Conservation (phyloP, 1,140 invertebrate genomes). For the Dryas iulia region DNA sequence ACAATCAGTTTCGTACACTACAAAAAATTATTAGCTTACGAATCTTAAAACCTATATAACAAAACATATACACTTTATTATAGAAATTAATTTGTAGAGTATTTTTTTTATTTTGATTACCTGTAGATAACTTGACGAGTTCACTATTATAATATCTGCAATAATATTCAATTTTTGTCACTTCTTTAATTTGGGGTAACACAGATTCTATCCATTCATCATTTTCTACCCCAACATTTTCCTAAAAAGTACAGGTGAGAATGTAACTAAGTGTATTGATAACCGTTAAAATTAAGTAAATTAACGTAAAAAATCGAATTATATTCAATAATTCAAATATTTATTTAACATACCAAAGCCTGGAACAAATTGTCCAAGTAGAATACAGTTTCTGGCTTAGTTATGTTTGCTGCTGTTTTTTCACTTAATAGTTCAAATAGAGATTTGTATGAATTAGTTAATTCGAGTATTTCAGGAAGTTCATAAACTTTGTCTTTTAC, state of each 20-base stretch:
- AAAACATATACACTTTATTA: too few relatives aligned
- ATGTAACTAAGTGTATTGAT: background rate
- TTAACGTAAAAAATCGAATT: too few relatives aligned
- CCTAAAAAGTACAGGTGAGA: slow-evolving; percentile 35
- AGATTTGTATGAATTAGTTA: slow-evolving; percentile 48
- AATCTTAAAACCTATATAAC: too few relatives aligned
- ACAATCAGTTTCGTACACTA: background rate
- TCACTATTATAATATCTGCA: slow-evolving; percentile 62
- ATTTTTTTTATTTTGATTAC: slow-evolving; percentile 27
- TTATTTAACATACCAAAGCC: slow-evolving; percentile 59
- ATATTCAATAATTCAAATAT: background rate
- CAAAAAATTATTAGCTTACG: too few relatives aligned
- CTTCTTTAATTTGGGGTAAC: slow-evolving; percentile 69
- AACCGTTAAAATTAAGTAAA: too few relatives aligned
- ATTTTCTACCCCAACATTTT: slow-evolving; percentile 57
- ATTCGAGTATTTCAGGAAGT: slow-evolving; percentile 45
- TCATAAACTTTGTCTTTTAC: slow-evolving; percentile 68
- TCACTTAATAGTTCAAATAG: slow-evolving; percentile 58
- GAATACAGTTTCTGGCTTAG: slow-evolving; percentile 67
- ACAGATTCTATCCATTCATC: slow-evolving; percentile 69
- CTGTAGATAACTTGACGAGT: slow-evolving; percentile 63
- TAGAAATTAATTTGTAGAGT: background rate
- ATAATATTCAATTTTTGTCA: slow-evolving; percentile 72
- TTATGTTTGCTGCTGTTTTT: slow-evolving; percentile 65
- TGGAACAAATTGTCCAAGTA: slow-evolving; percentile 76